A percentile compares a stretch with the other conserved stretches of the same genome.
Evolutionary conservation across 64 coral and sea anemone genomes (phyloP).

Genomic region (Astreopora myriophthalma): DNA sequence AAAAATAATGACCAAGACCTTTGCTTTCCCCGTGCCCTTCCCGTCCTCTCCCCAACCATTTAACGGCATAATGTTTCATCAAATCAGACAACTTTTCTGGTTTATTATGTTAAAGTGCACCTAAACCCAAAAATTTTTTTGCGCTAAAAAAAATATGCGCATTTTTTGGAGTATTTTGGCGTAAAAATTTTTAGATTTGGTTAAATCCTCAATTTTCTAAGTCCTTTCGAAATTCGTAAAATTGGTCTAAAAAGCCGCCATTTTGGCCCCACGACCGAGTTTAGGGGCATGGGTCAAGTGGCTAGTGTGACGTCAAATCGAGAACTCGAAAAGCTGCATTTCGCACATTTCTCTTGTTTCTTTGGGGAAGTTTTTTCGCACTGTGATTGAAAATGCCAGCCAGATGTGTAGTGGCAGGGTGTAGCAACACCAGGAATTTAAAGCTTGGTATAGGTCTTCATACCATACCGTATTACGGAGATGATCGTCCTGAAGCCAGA

Average conservation of each 20-base stretch:
- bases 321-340: background rate
- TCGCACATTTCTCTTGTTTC: background rate
- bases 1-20: no score
- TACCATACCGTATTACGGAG: constrained; percentile 20
- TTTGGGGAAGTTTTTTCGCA: background rate
- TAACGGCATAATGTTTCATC: no score
- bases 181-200: no score
- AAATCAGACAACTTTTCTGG: no score
- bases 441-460: background rate
- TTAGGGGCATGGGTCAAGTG: background rate
- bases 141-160: no score
- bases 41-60: no score
- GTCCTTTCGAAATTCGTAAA: background rate
- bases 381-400: background rate
- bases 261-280: background rate
- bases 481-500: constrained; percentile 20
- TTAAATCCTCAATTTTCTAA: no score
- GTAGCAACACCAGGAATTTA: background rate
- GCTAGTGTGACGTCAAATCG: background rate
- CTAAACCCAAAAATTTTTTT: no score
- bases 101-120: no score
- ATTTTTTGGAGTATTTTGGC: no score
- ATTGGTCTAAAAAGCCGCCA: background rate
- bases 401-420: constrained; percentile 18
- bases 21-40: no score